phyloP scores from a whole-genome alignment of 2,797 vertebrate genomes.

The Enteromius trimaculatus region DNA sequence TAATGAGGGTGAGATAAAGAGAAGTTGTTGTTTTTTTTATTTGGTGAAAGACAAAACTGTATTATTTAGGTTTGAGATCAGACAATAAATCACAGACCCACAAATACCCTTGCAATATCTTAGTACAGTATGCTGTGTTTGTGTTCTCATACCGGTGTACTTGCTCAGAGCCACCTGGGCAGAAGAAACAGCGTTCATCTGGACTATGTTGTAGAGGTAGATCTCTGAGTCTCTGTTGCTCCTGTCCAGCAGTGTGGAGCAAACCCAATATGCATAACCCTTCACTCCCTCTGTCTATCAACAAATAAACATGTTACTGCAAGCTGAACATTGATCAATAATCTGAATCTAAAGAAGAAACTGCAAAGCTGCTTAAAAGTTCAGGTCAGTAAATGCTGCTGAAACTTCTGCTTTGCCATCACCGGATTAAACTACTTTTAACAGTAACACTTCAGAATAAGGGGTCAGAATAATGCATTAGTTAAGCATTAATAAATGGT shows the following conservation, averaged over 20 bases:
- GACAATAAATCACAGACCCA: not conserved
- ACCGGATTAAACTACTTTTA: not conserved
- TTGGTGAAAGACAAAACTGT: not conserved
- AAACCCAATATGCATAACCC: slow-evolving; percentile 96
- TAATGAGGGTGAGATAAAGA: not conserved
- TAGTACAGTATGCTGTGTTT: not conserved
- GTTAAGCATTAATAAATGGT: no score
- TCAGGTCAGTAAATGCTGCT: not conserved
- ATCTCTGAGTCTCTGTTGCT: slow-evolving; percentile 90
- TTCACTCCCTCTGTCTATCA: slow-evolving; percentile 91
- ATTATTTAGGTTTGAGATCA: not conserved
- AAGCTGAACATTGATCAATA: slow-evolving; percentile 11
- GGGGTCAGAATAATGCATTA: no score
- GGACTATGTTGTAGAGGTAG: slow-evolving; percentile 92
- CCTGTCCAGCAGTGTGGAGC: slow-evolving; percentile 91
- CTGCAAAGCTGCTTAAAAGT: not conserved
- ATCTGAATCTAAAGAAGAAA: not conserved
- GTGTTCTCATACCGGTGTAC: slow-evolving; percentile 84
- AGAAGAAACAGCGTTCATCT: slow-evolving; percentile 95
- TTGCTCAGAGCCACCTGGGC: slow-evolving; percentile 92
- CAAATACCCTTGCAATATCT: not conserved
- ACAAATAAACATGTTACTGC: slow-evolving; percentile 20
- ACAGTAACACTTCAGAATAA: no score
- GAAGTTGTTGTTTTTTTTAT: not conserved
- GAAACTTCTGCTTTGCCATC: not conserved